Conservation (phyloP, 1,140 invertebrate genomes). For the Diorhabda elongata region DNA sequence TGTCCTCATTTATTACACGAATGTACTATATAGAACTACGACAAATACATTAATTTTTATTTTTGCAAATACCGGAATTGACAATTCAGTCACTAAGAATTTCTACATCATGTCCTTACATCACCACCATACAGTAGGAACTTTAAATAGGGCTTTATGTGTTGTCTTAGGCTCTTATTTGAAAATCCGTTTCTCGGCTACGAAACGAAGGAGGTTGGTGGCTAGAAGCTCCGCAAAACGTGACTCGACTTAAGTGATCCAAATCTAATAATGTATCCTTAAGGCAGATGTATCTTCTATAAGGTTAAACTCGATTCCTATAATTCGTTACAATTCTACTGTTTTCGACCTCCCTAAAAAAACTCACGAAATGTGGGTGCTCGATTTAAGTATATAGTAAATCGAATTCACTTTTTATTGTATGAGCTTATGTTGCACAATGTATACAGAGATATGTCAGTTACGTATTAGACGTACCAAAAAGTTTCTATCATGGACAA, state of each 20-base stretch:
- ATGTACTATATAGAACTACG: no score
- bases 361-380: no score
- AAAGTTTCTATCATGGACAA: no score
- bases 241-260: slow-evolving; percentile 10
- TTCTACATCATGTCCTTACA: slow-evolving; percentile 1
- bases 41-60: no score
- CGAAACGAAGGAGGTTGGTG: neutral
- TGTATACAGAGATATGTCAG: no score
- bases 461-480: no score
- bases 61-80: neutral
- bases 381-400: no score
- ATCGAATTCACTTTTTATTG: no score
- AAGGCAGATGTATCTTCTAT: neutral
- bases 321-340: neutral
- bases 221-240: neutral
- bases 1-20: no score
- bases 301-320: neutral
- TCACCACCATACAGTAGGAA: neutral
- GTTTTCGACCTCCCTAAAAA: no score
- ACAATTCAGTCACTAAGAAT: neutral
- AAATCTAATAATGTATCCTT: slow-evolving; percentile 8
- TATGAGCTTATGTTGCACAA: no score
- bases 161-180: slow-evolving; percentile 14
- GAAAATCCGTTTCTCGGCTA: slow-evolving; percentile 6
- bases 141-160: slow-evolving; percentile 9